Percentiles rank a stretch among this genome's conserved stretches.
These are phyloP conservation scores for Sialia sialis DNA, from an alignment of 2,113 vertebrate genomes.

Conservation along the genomic window DNA sequence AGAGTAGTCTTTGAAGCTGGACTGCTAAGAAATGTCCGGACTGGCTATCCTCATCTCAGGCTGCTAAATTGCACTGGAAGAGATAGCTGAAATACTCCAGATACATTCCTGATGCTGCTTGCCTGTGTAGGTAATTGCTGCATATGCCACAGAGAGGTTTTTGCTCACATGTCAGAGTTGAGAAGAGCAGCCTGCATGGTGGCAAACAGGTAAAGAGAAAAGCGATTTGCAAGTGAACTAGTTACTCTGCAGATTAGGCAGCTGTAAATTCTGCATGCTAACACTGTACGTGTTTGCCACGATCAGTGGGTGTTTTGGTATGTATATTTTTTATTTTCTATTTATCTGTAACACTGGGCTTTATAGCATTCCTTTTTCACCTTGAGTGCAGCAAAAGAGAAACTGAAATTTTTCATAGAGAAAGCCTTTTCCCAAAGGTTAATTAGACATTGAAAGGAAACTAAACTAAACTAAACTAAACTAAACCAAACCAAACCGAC, in stretches of 20 bases:
- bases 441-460: neutral
- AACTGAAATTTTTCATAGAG: neutral
- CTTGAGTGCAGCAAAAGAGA: neutral
- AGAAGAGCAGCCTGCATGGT: neutral
- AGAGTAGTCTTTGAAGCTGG: neutral
- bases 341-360: neutral
- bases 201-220: neutral
- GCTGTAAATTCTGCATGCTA: neutral
- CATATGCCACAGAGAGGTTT: neutral
- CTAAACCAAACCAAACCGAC: neutral
- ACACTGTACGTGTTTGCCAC: neutral
- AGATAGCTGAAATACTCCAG: neutral
- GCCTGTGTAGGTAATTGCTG: neutral
- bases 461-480: neutral
- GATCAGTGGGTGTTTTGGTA: neutral
- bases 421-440: neutral
- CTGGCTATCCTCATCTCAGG: neutral
- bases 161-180: neutral
- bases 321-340: neutral
- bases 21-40: neutral
- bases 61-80: neutral
- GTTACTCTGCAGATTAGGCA: neutral
- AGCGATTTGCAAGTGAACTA: neutral
- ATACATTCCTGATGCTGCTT: neutral
- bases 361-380: neutral